Conservation (phyloP, 2,797 vertebrate species). For the Loris lydekkerianus region DNA sequence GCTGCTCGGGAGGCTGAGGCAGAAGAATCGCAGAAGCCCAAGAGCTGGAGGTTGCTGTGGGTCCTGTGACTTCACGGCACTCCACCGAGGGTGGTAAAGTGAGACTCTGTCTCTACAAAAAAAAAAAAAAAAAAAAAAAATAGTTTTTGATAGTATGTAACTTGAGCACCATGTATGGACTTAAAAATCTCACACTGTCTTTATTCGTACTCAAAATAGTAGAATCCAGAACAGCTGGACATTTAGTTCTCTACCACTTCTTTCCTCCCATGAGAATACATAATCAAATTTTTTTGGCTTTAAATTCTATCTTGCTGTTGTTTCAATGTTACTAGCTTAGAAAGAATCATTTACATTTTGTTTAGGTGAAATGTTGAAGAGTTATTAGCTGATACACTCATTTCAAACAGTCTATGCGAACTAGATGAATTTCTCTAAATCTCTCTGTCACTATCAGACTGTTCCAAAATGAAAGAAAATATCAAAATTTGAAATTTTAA, state of each 20-base stretch:
- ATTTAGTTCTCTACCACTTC: neutral
- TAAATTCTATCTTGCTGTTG: neutral
- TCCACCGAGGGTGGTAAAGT: too few relatives aligned
- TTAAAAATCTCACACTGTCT: neutral
- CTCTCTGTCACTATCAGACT: neutral
- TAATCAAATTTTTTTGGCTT: neutral
- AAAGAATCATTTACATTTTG: neutral
- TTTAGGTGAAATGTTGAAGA: neutral
- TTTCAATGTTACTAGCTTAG: neutral
- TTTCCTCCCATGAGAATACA: neutral
- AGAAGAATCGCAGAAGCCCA: too few relatives aligned
- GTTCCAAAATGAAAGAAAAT: slow-evolving; percentile 58
- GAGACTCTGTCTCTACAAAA: too few relatives aligned
- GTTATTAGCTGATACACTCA: neutral
- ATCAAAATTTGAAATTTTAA: slow-evolving; percentile 55
- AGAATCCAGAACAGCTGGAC: neutral
- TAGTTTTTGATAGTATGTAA: neutral
- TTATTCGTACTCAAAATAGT: neutral
- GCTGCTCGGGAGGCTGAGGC: too few relatives aligned
- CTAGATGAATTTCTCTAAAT: neutral
- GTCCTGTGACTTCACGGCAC: too few relatives aligned
- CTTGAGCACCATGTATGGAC: neutral
- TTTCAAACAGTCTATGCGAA: neutral
- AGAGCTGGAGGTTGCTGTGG: too few relatives aligned
- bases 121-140: too few relatives aligned